Evolutionary conservation across 1,140 invertebrate genomes (phyloP).

Genomic region (Chymomyza costata): DNA sequence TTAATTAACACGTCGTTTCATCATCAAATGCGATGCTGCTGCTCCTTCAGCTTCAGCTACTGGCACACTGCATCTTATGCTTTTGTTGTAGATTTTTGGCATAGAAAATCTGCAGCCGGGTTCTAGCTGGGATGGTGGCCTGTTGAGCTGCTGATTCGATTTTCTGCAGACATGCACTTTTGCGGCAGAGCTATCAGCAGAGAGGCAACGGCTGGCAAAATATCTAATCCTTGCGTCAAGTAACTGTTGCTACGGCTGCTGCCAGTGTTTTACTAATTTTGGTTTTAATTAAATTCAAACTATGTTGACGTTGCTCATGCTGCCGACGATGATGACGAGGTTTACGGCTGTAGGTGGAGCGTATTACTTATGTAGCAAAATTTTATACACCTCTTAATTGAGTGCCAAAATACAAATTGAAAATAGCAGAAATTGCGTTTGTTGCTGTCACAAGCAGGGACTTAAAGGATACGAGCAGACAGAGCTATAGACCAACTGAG

Average conservation of each 20-base stretch:
- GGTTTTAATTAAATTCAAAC: slow-evolving; percentile 70
- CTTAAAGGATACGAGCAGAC: slow-evolving; percentile 9
- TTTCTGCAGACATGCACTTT: slow-evolving; percentile 73
- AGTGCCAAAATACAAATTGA: slow-evolving; percentile 65
- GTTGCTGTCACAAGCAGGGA: slow-evolving; percentile 27
- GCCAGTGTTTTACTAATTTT: slow-evolving; percentile 58
- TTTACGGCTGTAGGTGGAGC: slow-evolving; percentile 10
- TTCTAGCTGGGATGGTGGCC: slow-evolving; percentile 11
- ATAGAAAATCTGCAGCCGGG: slow-evolving; percentile 31
- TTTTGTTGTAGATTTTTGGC: slow-evolving; percentile 70
- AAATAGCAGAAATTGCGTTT: slow-evolving; percentile 19
- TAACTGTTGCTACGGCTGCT: slow-evolving; percentile 53
- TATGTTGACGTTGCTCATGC: slow-evolving; percentile 61
- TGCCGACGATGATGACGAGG: slow-evolving; percentile 28
- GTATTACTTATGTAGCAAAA: slow-evolving; percentile 50
- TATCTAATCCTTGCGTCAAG: slow-evolving; percentile 57
- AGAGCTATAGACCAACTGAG: slow-evolving; percentile 9
- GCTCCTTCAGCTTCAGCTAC: neutral
- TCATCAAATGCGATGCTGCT: slow-evolving; percentile 55
- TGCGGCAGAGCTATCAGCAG: slow-evolving; percentile 20
- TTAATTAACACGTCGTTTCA: slow-evolving; percentile 73
- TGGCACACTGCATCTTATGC: slow-evolving; percentile 60
- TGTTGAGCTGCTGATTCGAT: slow-evolving; percentile 63
- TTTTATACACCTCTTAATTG: slow-evolving; percentile 54
- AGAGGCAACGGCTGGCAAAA: slow-evolving; percentile 7